Evolutionary conservation across 2,888 invertebrate species (phyloP).

Genomic region (Pandemis heparana): DNA sequence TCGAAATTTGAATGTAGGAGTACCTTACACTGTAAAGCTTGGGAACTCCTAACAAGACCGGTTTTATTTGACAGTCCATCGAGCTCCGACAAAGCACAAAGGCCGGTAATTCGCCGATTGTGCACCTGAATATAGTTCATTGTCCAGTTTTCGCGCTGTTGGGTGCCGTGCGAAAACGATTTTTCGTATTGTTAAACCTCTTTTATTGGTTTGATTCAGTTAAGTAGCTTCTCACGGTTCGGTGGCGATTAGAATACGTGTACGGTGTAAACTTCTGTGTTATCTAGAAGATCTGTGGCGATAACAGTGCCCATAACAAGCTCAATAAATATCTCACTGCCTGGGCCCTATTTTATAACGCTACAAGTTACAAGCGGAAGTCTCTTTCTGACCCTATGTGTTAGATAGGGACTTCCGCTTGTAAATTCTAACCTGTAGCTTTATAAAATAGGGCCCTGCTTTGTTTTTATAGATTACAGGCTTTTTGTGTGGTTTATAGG

Average conservation of each 20-base stretch:
- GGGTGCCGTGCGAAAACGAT: slow-evolving; percentile 41
- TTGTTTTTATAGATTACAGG: no score
- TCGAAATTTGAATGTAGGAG: background rate
- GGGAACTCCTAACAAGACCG: slow-evolving; percentile 22
- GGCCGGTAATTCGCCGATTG: slow-evolving; percentile 27
- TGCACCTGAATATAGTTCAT: slow-evolving; percentile 17
- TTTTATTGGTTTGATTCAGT: slow-evolving; percentile 33
- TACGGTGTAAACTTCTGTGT: background rate
- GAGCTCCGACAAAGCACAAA: slow-evolving; percentile 41
- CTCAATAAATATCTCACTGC: no score
- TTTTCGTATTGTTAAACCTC: slow-evolving; percentile 34
- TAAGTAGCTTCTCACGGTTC: background rate
- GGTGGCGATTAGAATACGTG: background rate
- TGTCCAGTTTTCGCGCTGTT: slow-evolving; percentile 41
- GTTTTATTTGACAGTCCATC: slow-evolving; percentile 40
- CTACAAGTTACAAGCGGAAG: no score
- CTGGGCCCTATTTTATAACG: no score
- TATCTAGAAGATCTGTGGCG: background rate
- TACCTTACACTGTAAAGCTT: slow-evolving; percentile 1
- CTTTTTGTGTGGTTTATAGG: no score
- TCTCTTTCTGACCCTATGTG: no score
- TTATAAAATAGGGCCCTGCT: no score
- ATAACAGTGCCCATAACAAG: background rate
- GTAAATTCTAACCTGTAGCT: no score
- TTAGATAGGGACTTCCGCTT: no score